Evolutionary conservation across 2,113 vertebrate genomes (phyloP).

Genomic region (Hipposideros armiger): DNA sequence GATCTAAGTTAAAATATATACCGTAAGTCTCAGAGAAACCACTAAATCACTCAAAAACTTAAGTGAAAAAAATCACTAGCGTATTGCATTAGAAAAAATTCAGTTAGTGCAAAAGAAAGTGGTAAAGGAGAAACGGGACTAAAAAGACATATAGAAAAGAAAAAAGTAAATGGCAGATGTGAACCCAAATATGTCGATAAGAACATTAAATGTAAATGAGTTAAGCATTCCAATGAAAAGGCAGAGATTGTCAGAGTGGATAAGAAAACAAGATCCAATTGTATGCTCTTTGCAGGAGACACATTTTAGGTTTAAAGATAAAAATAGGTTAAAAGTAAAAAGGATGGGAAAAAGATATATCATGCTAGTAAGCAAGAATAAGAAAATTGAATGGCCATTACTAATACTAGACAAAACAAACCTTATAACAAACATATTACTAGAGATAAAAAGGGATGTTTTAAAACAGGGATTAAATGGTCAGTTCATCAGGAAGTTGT

Average conservation of each 20-base stretch:
- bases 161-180: not conserved
- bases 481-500: not conserved
- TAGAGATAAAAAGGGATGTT: not conserved
- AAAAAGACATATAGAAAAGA: not conserved
- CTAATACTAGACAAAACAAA: not conserved
- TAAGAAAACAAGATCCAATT: not conserved
- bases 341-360: not conserved
- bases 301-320: not conserved
- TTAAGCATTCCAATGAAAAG: not conserved
- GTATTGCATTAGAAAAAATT: not conserved
- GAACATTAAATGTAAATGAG: slow-evolving; percentile 16
- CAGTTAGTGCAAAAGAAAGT: not conserved
- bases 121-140: not conserved
- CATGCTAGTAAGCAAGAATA: not conserved
- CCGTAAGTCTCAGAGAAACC: not conserved
- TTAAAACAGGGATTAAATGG: not conserved
- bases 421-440: not conserved
- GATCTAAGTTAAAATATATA: not conserved
- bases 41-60: not conserved
- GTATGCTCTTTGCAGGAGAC: not conserved
- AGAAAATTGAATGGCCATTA: not conserved
- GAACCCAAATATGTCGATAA: not conserved
- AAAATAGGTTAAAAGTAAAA: not conserved
- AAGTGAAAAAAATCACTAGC: not conserved
- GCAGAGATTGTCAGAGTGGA: not conserved